Evolutionary conservation across 2,888 invertebrate genomes (phyloP), one percentile per base, ranked within the genome.

Genomic region (Deilephila porcellus): DNA sequence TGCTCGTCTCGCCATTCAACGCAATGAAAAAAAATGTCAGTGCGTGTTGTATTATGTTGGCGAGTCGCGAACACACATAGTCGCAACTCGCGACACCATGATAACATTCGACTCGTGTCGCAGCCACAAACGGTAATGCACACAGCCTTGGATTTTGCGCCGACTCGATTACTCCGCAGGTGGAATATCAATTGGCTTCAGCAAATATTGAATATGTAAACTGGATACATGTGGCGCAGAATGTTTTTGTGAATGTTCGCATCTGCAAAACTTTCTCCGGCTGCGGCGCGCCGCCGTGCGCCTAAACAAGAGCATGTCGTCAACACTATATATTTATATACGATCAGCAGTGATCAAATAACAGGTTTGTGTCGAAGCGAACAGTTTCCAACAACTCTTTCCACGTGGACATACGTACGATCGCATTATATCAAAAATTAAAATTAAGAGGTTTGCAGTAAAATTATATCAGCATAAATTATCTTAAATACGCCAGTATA

Each of bases 141-240:
- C 56, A 56, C n/a, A 56, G n/a, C 19, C 19, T 56, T 56, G 17
- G 17, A 4, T n/a, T 56, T 4, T 56, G 5, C n/a, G 56, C 5
- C 17, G 17, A 56, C 17, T 5, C 17, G 19, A 56, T n/a, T 20
- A 4, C 11, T 37, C 37, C 20, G 37, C 20, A 64, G 37, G 4
- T 37, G 20, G 37, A 64, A 64, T 45, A 37, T 20, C 8, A 64
- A 64, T 64, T 64, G 4, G n/a, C 20, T 64, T 37, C 34, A 64
- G n/a, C 37, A 37, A 64, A 45, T 45, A 64, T 37, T 64, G n/a
- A 37, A 19, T 63, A n/a, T 19, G 34, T 37, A 63, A 37, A 63
- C 37, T 37, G 64, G n/a, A 64, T n/a, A 37, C 20, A 45, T 56
- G n/a, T n/a, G n/a, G 56, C 56, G n/a, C n/a, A 19, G 6, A 63